Base-by-base conservation (phyloP, 2,888 invertebrate species). In the Hybos culiciformis region DNA sequence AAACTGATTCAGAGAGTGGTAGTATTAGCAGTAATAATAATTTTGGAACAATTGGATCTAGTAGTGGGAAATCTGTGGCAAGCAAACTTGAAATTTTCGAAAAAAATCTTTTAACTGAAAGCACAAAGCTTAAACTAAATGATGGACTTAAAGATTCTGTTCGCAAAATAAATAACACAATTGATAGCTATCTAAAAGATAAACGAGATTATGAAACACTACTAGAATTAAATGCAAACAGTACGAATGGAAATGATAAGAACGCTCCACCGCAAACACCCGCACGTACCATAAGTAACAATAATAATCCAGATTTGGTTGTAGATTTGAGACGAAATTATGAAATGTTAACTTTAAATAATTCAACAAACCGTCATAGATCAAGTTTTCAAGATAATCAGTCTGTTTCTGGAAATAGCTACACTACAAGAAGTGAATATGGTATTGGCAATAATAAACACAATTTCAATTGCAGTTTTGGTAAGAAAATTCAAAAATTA, bases 111-210 rank as follows among this genome's bases (percentile, higher is more conserved):
- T 4, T 23, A 18, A 20, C 21, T 9, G 19, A 36, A 3, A 36
- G 21, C 21, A 19, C 21, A 2, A 36, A 36, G 14, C n/a, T 36
- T 14, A 36, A 33, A 12, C 33, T 38, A 14, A 51, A 43, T 41
- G 53, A 53, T 47, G 65, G 66, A 43, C 51, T 66, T 1, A 67
- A 66, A 51, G 63, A 62, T 44, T 66, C 66, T 12, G 63, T 66
- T 42, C 64, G 65, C 41, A 66, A 66, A 49, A 67, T 66, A 39
- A 66, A 61, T 48, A 62, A 56, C 48, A 66, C 67, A 39, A 65
- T 66, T 43, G 66, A 66, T 21, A 67, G 60, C 48, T 66, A 66
- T 46, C 53, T 66, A 33, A 65, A 66, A 51, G 66, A 66, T 42
- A 66, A 66, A 41, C 59, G 64, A 12, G 62, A 66, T 50, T 65